Evolutionary conservation across 37 sponge, comb jelly and placozoan genomes (phyloP).

Genomic region (Corticium candelabrum): DNA sequence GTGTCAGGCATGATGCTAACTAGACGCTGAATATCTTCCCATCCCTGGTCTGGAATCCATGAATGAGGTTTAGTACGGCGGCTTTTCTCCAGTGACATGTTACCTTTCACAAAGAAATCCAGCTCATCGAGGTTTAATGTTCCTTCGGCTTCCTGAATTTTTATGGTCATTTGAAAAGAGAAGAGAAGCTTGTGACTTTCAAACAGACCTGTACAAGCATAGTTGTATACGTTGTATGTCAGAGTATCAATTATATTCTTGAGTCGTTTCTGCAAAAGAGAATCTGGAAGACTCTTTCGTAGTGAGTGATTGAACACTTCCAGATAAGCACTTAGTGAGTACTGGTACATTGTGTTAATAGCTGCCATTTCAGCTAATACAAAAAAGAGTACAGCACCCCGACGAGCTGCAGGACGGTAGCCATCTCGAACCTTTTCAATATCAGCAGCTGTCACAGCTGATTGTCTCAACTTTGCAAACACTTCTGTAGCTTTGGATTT

Average conservation of each 20-base stretch:
- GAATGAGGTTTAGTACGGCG: conserved; percentile 67
- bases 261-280: conserved; percentile 79
- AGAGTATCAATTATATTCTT: conserved; percentile 93
- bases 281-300: conserved; percentile 77
- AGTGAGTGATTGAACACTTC: conserved; percentile 89
- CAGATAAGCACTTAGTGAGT: conserved; percentile 87
- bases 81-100: conserved; percentile 92
- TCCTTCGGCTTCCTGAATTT: conserved; percentile 84
- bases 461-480: conserved; percentile 68
- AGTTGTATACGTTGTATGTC: conserved; percentile 87
- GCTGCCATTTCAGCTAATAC: conserved; percentile 94
- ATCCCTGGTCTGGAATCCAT: conserved; percentile 98
- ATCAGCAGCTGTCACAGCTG: conserved; percentile 74
- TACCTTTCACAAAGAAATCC: conserved; percentile 98
- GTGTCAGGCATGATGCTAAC: conserved; percentile 42
- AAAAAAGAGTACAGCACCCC: conserved; percentile 98
- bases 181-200: conserved; percentile 96
- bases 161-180: conserved; percentile 97
- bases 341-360: conserved; percentile 98
- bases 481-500: conserved; percentile 97
- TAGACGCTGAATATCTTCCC: conserved; percentile 93
- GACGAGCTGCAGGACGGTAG: conserved; percentile 87
- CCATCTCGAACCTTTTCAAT: conserved; percentile 87
- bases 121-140: conserved; percentile 74
- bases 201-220: conserved; percentile 99